phyloP scores from a whole-genome alignment of 1,140 invertebrate genomes.

The Calliopsis andreniformis region DNA sequence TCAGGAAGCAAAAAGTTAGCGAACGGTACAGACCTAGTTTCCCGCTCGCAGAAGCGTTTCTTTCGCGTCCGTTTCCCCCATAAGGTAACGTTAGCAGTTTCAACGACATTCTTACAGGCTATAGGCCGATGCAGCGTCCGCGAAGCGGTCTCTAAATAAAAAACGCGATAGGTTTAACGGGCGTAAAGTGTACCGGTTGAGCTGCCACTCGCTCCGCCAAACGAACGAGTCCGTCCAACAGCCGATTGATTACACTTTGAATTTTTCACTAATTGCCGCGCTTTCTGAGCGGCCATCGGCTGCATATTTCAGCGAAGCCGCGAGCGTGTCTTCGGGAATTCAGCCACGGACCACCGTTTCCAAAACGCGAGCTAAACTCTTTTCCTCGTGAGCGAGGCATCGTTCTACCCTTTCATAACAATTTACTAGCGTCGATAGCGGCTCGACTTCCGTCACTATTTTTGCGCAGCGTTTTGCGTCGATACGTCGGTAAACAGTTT shows the following conservation, averaged over 20 bases:
- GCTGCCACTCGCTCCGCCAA: background rate
- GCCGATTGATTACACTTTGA: conserved; percentile 33
- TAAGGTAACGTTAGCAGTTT: no score
- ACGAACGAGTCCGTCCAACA: conserved; percentile 9
- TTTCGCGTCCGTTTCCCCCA: no score
- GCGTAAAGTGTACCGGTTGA: background rate
- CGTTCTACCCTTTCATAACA: background rate
- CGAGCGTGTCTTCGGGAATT: background rate
- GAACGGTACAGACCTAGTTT: no score
- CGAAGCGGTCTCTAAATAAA: background rate
- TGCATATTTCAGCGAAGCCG: conserved; percentile 2
- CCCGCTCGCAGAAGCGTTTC: no score
- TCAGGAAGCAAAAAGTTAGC: no score
- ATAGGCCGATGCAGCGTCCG: background rate
- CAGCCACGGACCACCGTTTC: conserved; percentile 10
- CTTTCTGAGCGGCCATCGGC: background rate
- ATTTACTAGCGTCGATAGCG: background rate
- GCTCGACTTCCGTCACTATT: background rate
- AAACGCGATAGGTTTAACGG: background rate
- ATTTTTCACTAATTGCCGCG: conserved; percentile 39
- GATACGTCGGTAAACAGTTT: background rate
- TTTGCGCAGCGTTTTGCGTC: background rate
- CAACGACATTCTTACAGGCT: background rate
- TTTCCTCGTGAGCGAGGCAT: background rate
- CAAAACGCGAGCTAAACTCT: no score